Evolutionary conservation across 2,888 invertebrate species (phyloP), one percentile per base, ranked within the genome.

Genomic region (Galeruca laticollis): DNA sequence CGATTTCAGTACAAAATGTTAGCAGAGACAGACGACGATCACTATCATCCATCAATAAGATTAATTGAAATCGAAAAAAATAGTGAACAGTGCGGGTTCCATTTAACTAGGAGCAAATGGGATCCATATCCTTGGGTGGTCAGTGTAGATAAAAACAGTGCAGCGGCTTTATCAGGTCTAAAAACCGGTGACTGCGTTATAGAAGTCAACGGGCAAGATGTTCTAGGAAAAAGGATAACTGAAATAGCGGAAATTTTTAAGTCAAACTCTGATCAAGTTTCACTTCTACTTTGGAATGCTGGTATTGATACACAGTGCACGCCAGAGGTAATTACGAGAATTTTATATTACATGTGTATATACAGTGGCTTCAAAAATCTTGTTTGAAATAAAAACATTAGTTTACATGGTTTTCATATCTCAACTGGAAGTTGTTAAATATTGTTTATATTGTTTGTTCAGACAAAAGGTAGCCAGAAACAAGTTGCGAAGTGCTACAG

Each of bases 51-150:
- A 31, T 74, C 78, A 10, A 76, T 82, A 61, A 78, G 84, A 57
- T 62, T 80, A 84, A 78, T 95, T 9, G 87, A 89, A 75, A 86
- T 92, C 2, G 88, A 89, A 4, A 89, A 89, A 78, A 88, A 89
- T 52, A 88, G 88, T 61, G 88, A 61, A 47, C 73, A 88, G 1
- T 89, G 91, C 51, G 94, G 94, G 0, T 93, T 94, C 82, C 88
- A 93, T 72, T 86, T 94, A 47, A 92, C 92, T 0, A 88, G 93
- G 76, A 92, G 91, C 6, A 89, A 93, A 70, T 94, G 93, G 93
- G 94, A 94, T 84, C 93, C 93, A 0, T 94, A 94, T 84, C 93
- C 94, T 21, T 94, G 94, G 93, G 91, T 69, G 49, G 64, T 60
- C 37, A 90, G 89, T 64, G 91, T 93, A 21, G 90, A 90, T 20